A percentile compares a stretch with the other conserved stretches of the same genome.
These are phyloP conservation scores for Megaceryle torquata DNA, from an alignment of 2,113 vertebrate species.

Conservation along the genomic window DNA sequence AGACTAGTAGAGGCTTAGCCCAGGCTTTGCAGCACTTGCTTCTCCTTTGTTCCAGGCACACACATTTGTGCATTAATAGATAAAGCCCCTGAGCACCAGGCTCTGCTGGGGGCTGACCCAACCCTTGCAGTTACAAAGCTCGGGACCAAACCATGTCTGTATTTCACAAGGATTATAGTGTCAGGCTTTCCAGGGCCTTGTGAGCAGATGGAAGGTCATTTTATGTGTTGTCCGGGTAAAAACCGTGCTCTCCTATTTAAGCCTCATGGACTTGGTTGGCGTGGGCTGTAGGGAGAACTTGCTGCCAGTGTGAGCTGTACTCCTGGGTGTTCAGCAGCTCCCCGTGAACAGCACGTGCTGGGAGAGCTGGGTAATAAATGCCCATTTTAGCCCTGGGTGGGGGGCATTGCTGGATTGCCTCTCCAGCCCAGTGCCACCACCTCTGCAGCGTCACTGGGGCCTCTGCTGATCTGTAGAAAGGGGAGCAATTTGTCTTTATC, in stretches of 20 bases:
- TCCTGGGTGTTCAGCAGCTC: background rate
- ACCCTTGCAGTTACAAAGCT: background rate
- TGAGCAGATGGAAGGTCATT: background rate
- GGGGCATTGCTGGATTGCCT: background rate
- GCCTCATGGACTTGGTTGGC: background rate
- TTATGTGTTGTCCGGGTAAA: rapidly evolving
- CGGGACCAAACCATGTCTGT: rapidly evolving
- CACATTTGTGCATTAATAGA: background rate
- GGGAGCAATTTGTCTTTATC: background rate
- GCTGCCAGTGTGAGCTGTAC: background rate
- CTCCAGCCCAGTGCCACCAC: background rate
- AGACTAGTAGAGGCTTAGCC: background rate
- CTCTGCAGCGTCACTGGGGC: background rate
- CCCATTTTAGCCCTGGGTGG: background rate
- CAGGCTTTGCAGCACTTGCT: background rate
- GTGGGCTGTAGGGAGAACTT: background rate
- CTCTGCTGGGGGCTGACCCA: background rate
- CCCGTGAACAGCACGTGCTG: background rate
- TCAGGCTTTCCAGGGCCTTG: background rate
- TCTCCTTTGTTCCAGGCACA: background rate
- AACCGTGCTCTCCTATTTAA: background rate
- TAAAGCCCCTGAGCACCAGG: background rate
- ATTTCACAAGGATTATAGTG: background rate
- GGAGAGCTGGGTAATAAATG: background rate
- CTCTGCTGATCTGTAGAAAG: background rate